A percentile compares a stretch with the other conserved stretches of the same genome.
Conservation (phyloP, 2,888 invertebrate genomes). For the Campoletis raptor region DNA sequence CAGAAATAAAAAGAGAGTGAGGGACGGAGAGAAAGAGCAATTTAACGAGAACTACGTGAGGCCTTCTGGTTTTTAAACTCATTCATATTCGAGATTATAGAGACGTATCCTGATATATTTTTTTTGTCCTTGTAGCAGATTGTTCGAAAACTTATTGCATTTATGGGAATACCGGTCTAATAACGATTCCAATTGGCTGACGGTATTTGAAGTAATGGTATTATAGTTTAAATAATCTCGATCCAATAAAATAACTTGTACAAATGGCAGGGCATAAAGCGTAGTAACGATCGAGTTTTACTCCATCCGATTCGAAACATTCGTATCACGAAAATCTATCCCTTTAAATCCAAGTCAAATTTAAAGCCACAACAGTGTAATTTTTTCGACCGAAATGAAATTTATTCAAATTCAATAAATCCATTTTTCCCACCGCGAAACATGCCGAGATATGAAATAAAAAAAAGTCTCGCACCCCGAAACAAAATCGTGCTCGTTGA, state of each 20-base stretch:
- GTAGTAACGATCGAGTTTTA: not conserved
- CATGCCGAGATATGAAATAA: slow-evolving; percentile 13
- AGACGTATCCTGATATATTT: slow-evolving; percentile 1
- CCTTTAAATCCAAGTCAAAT: not conserved
- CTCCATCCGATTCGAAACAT: not conserved
- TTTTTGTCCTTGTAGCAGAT: slow-evolving; percentile 32
- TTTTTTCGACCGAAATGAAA: slow-evolving; percentile 4
- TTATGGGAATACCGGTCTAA: slow-evolving; percentile 20
- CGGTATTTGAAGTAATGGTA: not conserved
- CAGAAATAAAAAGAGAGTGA: slow-evolving; percentile 8
- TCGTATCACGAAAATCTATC: not conserved
- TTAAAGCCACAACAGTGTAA: not conserved
- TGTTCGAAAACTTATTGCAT: slow-evolving; percentile 19
- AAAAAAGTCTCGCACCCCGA: slow-evolving; percentile 34
- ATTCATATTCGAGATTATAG: slow-evolving; percentile 25
- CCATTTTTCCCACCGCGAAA: slow-evolving; percentile 24
- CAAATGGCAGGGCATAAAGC: not conserved
- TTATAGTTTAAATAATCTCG: not conserved
- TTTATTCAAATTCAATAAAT: slow-evolving; percentile 36
- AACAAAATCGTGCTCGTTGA: slow-evolving; percentile 59
- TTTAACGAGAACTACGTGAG: slow-evolving; percentile 33
- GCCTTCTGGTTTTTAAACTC: slow-evolving; percentile 45
- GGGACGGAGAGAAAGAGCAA: not conserved
- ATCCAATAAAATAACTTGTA: not conserved
- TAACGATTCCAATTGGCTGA: not conserved